Evolutionary conservation across 2,888 invertebrate genomes (phyloP).

Genomic region (Beris chalybata): DNA sequence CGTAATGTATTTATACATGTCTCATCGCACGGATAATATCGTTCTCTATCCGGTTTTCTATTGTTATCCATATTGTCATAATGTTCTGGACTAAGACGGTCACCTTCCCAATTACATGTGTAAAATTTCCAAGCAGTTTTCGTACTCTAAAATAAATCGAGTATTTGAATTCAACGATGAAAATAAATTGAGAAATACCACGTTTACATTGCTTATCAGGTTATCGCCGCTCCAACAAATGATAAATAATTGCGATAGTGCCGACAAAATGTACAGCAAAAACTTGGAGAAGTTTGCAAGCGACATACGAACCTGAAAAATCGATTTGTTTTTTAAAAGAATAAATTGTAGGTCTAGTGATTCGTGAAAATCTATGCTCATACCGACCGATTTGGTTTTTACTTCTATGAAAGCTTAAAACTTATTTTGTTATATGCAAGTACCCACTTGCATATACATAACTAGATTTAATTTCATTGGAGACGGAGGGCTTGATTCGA

Average conservation of each 20-base stretch:
- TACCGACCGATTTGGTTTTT: too few species aligned
- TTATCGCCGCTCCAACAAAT: slow-evolving; percentile 53
- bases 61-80: background rate
- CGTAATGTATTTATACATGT: slow-evolving; percentile 46
- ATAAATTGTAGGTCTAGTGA: background rate
- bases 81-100: slow-evolving; percentile 17
- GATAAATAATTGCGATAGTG: slow-evolving; percentile 51
- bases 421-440: too few species aligned
- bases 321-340: background rate
- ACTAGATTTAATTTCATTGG: too few species aligned
- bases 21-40: slow-evolving; percentile 41
- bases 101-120: slow-evolving; percentile 47
- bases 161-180: background rate
- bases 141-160: slow-evolving; percentile 30
- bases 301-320: slow-evolving; percentile 48
- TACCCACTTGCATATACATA: too few species aligned
- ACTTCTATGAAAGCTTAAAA: too few species aligned
- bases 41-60: background rate
- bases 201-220: slow-evolving; percentile 51
- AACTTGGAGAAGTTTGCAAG: slow-evolving; percentile 53
- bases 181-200: background rate
- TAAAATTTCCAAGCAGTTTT: slow-evolving; percentile 38
- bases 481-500: too few species aligned
- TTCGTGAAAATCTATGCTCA: too few species aligned
- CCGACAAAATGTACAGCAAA: slow-evolving; percentile 52